phyloP scores from a whole-genome alignment of 2,113 vertebrate genomes.

The Trichomycterus rosablanca region DNA sequence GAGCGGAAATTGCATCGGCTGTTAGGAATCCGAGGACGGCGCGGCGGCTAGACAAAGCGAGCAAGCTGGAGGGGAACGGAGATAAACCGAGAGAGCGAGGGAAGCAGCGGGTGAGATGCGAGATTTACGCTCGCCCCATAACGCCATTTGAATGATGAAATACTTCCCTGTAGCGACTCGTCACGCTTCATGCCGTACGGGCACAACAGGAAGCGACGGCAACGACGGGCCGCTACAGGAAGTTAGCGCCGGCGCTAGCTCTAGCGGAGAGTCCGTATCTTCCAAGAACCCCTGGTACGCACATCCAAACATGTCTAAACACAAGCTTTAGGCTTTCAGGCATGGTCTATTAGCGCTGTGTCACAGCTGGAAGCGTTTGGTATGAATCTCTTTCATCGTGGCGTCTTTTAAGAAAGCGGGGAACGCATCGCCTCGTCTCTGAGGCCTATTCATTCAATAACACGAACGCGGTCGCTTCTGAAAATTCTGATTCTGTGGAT shows the following conservation, averaged over 20 bases:
- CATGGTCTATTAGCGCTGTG: background rate
- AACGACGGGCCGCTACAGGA: constrained; percentile 29
- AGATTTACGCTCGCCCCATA: constrained; percentile 24
- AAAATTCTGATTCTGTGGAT: constrained; percentile 12
- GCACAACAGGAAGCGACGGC: constrained; percentile 38
- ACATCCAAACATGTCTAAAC: constrained; percentile 28
- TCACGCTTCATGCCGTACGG: constrained; percentile 25
- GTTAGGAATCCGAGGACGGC: constrained; percentile 6
- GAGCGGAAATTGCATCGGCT: constrained; percentile 31
- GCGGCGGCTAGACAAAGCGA: background rate
- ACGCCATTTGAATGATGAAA: constrained; percentile 38
- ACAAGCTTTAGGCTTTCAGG: constrained; percentile 25
- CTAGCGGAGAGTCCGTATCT: constrained; percentile 9
- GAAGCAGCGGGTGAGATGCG: constrained; percentile 42
- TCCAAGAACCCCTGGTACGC: background rate
- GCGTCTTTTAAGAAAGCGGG: constrained; percentile 10
- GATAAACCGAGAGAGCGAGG: constrained; percentile 27
- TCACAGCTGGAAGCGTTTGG: constrained; percentile 26
- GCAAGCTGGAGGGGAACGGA: constrained; percentile 13
- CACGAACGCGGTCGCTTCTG: constrained; percentile 14
- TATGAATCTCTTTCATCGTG: constrained; percentile 6
- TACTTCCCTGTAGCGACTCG: constrained; percentile 39
- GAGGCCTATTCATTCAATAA: constrained; percentile 27
- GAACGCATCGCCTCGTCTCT: constrained; percentile 12
- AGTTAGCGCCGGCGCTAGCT: constrained; percentile 30